Conservation (phyloP, 2,888 invertebrate species). For the Rotaria magnacalcarata region DNA sequence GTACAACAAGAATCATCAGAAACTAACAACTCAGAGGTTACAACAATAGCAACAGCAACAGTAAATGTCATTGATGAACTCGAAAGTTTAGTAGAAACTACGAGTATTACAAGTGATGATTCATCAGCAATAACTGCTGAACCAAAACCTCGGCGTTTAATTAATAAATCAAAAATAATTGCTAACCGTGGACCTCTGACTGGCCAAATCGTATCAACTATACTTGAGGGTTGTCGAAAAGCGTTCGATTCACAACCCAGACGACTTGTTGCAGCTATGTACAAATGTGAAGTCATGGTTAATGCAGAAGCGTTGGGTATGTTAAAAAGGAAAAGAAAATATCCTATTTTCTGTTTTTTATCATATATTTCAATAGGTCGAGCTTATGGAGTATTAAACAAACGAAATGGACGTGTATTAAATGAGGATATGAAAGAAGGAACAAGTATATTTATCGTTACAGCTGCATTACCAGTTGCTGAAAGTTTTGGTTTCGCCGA, state of each 20-base stretch:
- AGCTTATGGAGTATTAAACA: constrained; percentile 78
- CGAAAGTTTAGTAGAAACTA: constrained; percentile 7
- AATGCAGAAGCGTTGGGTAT: constrained; percentile 51
- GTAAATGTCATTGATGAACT: constrained; percentile 28
- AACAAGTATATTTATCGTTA: constrained; percentile 78
- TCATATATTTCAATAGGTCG: constrained; percentile 54
- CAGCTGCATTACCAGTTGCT: constrained; percentile 83
- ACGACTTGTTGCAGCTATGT: constrained; percentile 90
- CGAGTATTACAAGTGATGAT: constrained; percentile 10
- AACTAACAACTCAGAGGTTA: not conserved
- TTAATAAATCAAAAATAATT: not conserved
- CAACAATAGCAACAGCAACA: not conserved
- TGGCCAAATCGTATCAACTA: constrained; percentile 51
- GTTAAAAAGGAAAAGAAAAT: constrained; percentile 47
- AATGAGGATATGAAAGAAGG: constrained; percentile 85
- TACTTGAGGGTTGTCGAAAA: constrained; percentile 78
- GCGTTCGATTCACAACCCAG: constrained; percentile 83
- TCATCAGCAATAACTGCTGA: not conserved
- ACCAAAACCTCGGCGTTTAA: constrained; percentile 5
- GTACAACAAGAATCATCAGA: constrained; percentile 32
- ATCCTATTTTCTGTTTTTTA: not conserved
- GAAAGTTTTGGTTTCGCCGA: constrained; percentile 92
- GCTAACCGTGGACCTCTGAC: not conserved
- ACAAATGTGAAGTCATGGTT: constrained; percentile 68
- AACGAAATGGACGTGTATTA: constrained; percentile 79